Percentiles rank a stretch among this genome's conserved stretches.
These are phyloP conservation scores for Callorhinus ursinus DNA, from an alignment of 2,113 vertebrate species.

Conservation along the genomic window DNA sequence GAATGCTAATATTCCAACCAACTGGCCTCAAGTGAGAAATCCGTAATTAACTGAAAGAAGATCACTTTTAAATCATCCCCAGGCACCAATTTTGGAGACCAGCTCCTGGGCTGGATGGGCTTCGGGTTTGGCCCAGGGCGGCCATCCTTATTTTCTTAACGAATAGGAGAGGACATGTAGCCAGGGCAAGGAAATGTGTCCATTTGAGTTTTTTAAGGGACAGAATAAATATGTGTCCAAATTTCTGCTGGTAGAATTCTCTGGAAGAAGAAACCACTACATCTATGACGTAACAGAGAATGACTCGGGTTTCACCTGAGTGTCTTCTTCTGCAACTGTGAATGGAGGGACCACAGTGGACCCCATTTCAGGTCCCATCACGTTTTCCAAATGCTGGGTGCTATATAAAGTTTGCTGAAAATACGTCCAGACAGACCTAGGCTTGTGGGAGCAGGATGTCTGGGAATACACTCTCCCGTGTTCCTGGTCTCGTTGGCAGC, in stretches of 20 bases:
- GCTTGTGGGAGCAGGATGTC: not conserved
- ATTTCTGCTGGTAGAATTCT: not conserved
- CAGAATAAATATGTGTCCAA: not conserved
- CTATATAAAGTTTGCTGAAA: too few species aligned
- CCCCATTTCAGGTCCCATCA: too few species aligned
- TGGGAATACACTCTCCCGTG: too few species aligned
- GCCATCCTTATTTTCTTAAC: conserved; percentile 17
- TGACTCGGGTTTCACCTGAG: too few species aligned
- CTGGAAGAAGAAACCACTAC: not conserved
- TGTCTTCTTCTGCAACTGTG: not conserved
- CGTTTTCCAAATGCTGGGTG: accelerated
- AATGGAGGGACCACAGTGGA: accelerated
- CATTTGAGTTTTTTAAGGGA: not conserved
- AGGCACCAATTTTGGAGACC: not conserved
- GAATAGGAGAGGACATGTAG: not conserved
- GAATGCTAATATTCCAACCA: not conserved
- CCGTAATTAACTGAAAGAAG: not conserved
- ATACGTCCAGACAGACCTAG: not conserved
- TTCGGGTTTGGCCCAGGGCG: not conserved
- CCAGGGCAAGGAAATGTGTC: not conserved
- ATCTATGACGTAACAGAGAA: accelerated
- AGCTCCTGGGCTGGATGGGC: not conserved
- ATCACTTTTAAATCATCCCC: not conserved
- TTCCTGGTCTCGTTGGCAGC: accelerated
- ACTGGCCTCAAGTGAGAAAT: not conserved